Conservation (phyloP, 1,140 invertebrate genomes). For the Hirudo medicinalis region DNA sequence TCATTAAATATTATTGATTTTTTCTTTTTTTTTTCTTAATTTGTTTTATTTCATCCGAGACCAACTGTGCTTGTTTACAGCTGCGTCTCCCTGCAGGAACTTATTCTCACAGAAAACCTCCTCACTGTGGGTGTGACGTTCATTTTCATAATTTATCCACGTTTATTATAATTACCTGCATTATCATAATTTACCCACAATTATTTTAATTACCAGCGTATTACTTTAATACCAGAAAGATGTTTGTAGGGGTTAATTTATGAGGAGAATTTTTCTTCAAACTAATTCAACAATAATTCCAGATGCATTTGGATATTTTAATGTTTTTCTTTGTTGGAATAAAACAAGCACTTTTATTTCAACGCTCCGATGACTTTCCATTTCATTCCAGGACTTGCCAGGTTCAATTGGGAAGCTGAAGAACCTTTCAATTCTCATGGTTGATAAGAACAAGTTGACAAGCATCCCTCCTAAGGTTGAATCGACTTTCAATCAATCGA, state of each 20-base stretch:
- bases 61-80: constrained; percentile 46
- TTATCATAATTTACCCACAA: background rate
- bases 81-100: constrained; percentile 82
- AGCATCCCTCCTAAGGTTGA: constrained; percentile 24
- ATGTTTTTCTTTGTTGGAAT: background rate
- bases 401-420: constrained; percentile 76
- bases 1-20: too few species aligned
- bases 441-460: constrained; percentile 59
- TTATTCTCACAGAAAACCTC: constrained; percentile 94
- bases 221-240: too few species aligned
- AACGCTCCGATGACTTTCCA: background rate
- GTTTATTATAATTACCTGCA: background rate
- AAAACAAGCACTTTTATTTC: constrained; percentile 7
- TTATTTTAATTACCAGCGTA: background rate
- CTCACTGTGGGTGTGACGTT: constrained; percentile 47
- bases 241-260: too few species aligned
- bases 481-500: too few species aligned
- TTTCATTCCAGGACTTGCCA: constrained; percentile 56
- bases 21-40: too few species aligned
- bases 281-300: background rate
- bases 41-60: too few species aligned
- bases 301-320: background rate
- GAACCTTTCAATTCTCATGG: constrained; percentile 86
- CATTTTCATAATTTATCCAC: background rate
- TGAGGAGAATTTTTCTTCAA: background rate